Conservation (phyloP, 2,888 invertebrate genomes). For the Oxyscelio sp. region DNA sequence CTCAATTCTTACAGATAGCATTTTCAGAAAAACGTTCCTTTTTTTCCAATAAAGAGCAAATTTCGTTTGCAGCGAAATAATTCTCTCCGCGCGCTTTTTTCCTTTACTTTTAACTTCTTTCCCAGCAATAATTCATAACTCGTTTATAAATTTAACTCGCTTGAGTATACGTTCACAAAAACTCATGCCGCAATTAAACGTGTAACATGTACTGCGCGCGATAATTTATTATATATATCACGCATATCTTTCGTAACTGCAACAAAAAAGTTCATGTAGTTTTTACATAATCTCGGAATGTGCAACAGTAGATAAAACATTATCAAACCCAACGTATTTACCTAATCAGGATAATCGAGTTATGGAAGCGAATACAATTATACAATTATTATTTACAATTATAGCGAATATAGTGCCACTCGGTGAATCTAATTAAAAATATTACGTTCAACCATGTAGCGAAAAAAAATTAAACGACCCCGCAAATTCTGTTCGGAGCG, state of each 20-base stretch:
- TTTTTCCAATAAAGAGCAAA: neutral
- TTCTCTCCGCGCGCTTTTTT: constrained; percentile 6
- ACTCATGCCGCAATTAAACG: constrained; percentile 59
- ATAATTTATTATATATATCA: constrained; percentile 67
- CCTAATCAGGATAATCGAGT: constrained; percentile 31
- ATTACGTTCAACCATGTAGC: neutral
- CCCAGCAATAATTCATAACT: constrained; percentile 54
- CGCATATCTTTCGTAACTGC: constrained; percentile 49
- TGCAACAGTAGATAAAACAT: constrained; percentile 22
- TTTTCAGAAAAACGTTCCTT: constrained; percentile 44
- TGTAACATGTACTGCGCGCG: constrained; percentile 41
- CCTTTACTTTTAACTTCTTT: constrained; percentile 12
- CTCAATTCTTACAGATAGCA: constrained; percentile 37
- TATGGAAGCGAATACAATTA: neutral
- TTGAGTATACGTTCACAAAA: constrained; percentile 43
- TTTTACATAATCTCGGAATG: constrained; percentile 23
- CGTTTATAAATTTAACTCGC: constrained; percentile 57
- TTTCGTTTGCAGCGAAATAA: constrained; percentile 6
- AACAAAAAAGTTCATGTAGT: constrained; percentile 49
- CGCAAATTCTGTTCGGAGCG: neutral
- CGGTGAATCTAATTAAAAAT: neutral
- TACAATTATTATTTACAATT: neutral
- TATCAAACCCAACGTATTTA: constrained; percentile 49
- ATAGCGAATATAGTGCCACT: neutral
- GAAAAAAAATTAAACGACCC: neutral